A percentile compares a stretch with the other conserved stretches of the same genome.
Conservation (phyloP, 2,797 vertebrate genomes). For the Eurystomus glaucurus region DNA sequence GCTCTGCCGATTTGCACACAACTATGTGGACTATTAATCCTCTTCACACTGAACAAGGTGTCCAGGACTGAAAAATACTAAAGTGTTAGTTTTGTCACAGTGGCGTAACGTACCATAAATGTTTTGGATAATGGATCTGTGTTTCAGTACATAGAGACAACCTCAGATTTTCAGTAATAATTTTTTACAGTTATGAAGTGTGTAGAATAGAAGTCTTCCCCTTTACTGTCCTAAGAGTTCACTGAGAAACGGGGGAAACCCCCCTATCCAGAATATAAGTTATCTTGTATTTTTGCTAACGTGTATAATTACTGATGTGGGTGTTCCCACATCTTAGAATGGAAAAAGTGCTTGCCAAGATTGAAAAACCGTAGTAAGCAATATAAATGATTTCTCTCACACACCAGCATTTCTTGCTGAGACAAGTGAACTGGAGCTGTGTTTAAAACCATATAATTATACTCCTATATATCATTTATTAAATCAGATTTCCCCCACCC, state of each 20-base stretch:
- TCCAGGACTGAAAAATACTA: background rate
- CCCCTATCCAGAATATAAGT: slow-evolving; percentile 29
- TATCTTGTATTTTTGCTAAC: slow-evolving; percentile 64
- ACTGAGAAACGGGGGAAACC: background rate
- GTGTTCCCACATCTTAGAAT: slow-evolving; percentile 67
- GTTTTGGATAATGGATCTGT: background rate
- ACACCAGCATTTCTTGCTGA: slow-evolving; percentile 71
- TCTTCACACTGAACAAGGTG: background rate
- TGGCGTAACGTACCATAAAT: background rate
- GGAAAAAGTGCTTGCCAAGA: slow-evolving; percentile 65
- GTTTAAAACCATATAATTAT: slow-evolving; percentile 78
- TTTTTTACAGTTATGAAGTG: background rate
- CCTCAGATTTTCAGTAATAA: background rate
- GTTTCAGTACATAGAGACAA: background rate
- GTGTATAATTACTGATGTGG: slow-evolving; percentile 66
- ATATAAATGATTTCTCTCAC: slow-evolving; percentile 65
- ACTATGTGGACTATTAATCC: background rate
- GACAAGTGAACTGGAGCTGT: slow-evolving; percentile 73
- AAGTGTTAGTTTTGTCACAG: accelerated
- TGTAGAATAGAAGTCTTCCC: background rate
- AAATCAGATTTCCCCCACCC: slow-evolving; percentile 68
- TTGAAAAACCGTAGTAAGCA: slow-evolving; percentile 68
- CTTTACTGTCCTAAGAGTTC: background rate
- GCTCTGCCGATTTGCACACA: background rate
- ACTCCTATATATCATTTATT: slow-evolving; percentile 74